These are phyloP conservation scores for Epinephelus awoara DNA, from an alignment of 2,797 vertebrate species.

Conservation along the genomic window DNA sequence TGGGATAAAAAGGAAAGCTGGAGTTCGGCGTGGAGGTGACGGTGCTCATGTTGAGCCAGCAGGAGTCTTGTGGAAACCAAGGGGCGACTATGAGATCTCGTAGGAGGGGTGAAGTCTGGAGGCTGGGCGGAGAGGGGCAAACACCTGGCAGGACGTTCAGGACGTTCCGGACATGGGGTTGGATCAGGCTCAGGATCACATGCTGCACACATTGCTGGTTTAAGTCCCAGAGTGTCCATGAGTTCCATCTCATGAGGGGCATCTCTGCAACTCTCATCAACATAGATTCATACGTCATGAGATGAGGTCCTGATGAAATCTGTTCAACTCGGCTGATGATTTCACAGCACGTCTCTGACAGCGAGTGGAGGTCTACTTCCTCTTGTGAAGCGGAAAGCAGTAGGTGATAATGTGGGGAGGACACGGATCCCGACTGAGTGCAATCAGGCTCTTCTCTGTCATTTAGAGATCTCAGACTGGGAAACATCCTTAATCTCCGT, in stretches of 20 bases:
- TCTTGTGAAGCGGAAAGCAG: neutral
- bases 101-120: no score
- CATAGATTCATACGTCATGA: accelerated
- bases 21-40: accelerated
- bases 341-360: no score
- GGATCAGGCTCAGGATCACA: neutral
- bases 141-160: neutral
- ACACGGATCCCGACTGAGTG: neutral
- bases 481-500: neutral
- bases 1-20: neutral
- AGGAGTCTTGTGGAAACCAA: neutral
- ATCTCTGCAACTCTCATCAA: neutral
- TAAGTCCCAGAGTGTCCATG: no score
- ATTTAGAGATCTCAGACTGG: neutral
- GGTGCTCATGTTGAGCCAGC: neutral
- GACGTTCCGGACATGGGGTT: neutral
- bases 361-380: accelerated
- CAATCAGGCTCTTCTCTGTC: neutral
- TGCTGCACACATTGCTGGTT: neutral
- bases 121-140: neutral
- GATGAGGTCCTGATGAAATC: neutral
- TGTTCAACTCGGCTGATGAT: neutral
- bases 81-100: neutral
- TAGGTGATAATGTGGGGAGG: no score
- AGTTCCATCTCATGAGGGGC: no score